Base-by-base conservation (phyloP, 1,140 invertebrate species). In the Oryctes rhinoceros region DNA sequence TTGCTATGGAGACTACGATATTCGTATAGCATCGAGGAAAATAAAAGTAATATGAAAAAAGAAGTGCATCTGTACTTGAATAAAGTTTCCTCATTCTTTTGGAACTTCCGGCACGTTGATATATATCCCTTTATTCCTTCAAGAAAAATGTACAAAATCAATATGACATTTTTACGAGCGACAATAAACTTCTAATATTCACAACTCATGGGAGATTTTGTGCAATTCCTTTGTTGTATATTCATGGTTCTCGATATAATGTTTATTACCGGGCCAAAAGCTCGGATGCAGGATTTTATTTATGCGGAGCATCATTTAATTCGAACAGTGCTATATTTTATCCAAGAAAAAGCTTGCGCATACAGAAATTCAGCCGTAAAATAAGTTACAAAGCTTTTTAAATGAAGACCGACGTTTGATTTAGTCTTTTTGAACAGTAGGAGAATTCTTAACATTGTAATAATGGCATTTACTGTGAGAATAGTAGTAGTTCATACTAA, bases 171-270 rank as follows among this genome's bases (percentile, higher is more conserved):
- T 76, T 76, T 76, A 76, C 74, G 74, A 76, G 35, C 44, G 13
- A 35, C 74, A 76, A 44, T 76, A 76, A 76, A 76, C 74, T 76
- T 76, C 74, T 76, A 76, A 76, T 76, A 76, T 76, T 76, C 74
- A 76, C 74, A 76, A 76, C 74, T 76, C 74, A 76, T 76, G 74
- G 35, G 44, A 20, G 30, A 20, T 76, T 76, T 47, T 4, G 35
- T 44, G 15, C 35, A 47, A 76, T n/a, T 76, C 74, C 74, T 76
- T 76, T 76, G 74, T 76, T 67, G 74, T 76, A 48, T 48, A 76
- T 76, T 76, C 74, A 76, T 44, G 74, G 13, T 76, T 44, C 74
- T 53, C 65, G 44, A 76, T 76, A 44, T 76, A 76, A 76, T 76
- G 37, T 76, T 76, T 76, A 76, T 76, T 76, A 47, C 74, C 74